Evolutionary conservation across 2,888 invertebrate species (phyloP).

Genomic region (Drosophila antonietae): DNA sequence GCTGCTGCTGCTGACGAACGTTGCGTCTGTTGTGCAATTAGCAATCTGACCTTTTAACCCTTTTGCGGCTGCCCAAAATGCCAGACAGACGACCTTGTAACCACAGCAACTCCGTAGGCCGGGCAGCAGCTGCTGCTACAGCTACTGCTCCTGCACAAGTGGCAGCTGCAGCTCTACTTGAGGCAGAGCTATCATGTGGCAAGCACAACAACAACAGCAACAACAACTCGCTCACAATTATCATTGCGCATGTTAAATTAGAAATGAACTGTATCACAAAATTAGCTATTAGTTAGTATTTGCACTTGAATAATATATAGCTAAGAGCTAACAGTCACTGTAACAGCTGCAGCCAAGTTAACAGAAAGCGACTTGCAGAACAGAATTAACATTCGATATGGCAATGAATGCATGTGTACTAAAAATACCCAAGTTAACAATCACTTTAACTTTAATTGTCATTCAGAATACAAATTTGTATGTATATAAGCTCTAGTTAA

Average conservation of each 20-base stretch:
- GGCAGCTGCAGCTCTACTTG: slow-evolving; percentile 8
- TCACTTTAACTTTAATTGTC: too few species aligned
- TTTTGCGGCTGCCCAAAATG: slow-evolving; percentile 47
- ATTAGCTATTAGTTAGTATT: not conserved
- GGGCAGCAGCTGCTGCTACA: slow-evolving; percentile 6
- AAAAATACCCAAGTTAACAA: too few species aligned
- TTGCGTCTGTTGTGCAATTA: slow-evolving; percentile 56
- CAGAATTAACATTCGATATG: not conserved
- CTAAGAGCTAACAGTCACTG: not conserved
- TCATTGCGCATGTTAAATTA: slow-evolving; percentile 32
- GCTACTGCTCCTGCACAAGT: slow-evolving; percentile 19
- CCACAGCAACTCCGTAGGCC: slow-evolving; percentile 61
- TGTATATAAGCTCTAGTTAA: not conserved
- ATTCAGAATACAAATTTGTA: too few species aligned
- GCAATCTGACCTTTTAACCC: slow-evolving; percentile 77
- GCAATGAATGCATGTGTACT: not conserved
- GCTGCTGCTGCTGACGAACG: slow-evolving; percentile 1
- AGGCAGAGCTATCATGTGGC: slow-evolving; percentile 25
- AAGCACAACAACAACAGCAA: slow-evolving; percentile 4
- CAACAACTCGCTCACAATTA: slow-evolving; percentile 2
- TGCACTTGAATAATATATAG: slow-evolving; percentile 1
- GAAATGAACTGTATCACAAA: slow-evolving; percentile 8
- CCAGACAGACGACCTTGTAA: slow-evolving; percentile 69
- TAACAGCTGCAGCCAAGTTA: not conserved
- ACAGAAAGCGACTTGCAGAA: not conserved